Base-by-base conservation (phyloP, 37 sponge, comb jelly and placozoan species). In the Theonella swinhoei region DNA sequence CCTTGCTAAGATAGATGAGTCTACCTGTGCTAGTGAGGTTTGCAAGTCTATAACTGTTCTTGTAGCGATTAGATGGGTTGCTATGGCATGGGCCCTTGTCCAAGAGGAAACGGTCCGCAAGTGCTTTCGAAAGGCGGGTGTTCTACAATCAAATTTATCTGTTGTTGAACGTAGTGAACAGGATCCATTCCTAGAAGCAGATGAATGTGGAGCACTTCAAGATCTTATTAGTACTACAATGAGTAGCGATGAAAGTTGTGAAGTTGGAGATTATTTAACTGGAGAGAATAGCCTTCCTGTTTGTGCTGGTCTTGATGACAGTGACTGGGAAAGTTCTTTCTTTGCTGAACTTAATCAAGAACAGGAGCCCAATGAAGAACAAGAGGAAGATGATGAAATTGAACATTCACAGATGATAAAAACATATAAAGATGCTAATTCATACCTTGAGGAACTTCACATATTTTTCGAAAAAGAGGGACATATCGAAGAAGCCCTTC, bases 81-180 rank as follows among this genome's bases (percentile, higher is more conserved):
- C 83, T 37, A 59, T 82, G 64, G 92, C 88, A 34, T 90, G 91
- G 91, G 35, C 17, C 42, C 23, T 36, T 19, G 54, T 47, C 14
- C 54, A 47, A 47, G 54, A 47, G 54, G 54, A 47, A 47, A 85
- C 86, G 40, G 85, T 90, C 72, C 30, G 23, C 9, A 85, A 90
- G 38, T 89, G 78, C 40, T 91, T 91, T 39, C 40, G 83, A 23
- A 90, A 84, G n/a, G 80, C 85, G 64, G 85, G 85, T n/a, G 29
- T 84, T 64, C 63, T 80, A 17, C 11, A 47, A 17, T 47, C 54
- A 7, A 14, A 47, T 47, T 19, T 70, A 19, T 14, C 36, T 8
- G 58, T 74, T 42, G 54, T 47, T 47, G 14, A 43, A 20, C 17
- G 58, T 7, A 24, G 5, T 23, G 75, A 74, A 8, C 22, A 74